Base-by-base conservation (phyloP, 2,888 invertebrate species). In the Platycheirus albimanus region DNA sequence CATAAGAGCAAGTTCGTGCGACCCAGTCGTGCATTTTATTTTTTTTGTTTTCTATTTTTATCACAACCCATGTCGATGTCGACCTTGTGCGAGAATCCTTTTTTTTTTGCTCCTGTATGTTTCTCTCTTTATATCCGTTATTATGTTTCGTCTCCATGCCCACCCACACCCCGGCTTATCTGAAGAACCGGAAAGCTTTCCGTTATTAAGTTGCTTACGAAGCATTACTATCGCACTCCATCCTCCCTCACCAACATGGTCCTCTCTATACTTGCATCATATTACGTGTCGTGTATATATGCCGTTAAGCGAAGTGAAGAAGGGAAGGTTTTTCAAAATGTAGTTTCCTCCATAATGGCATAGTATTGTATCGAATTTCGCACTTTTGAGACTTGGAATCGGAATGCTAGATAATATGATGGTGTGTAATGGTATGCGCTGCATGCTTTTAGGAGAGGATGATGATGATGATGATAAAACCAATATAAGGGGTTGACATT, bases 121-220 rank as follows among this genome's bases (percentile, higher is more conserved):
- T 30, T 51, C 36, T 43, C n/a, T 13, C n/a, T 63, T 10, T 51
- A 13, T 61, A 41, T 70, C 51, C 63, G 19, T 75, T 80, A 58
- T 66, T 71, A 52, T 52, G 51, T 38, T 69, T 47, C 38, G 28
- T 49, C 13, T 58, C 52, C 30, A 33, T 38, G 5, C 13, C 8
- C 7, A 17, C 13, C 38, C 20, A 13, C 36, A 63, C 38, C 45
- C 64, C 1, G 28, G 45, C 47, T 47, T 45, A 43, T 58, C 49
- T 11, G 24, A 80, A 66, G 70, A 54, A 71, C 61, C 66, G 81
- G 67, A 81, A 81, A 81, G 81, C 77, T 45, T 81, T 71, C 66
- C 67, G 54, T 81, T 81, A 81, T 81, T 77, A 77, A 81, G 71
- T 77, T 77, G 81, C 81, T 67, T 81, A 72, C 81, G 61, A 77